Percentiles rank a stretch among this genome's conserved stretches.
Evolutionary conservation across 2,797 vertebrate species (phyloP).

Genomic region (Propithecus perrieri): DNA sequence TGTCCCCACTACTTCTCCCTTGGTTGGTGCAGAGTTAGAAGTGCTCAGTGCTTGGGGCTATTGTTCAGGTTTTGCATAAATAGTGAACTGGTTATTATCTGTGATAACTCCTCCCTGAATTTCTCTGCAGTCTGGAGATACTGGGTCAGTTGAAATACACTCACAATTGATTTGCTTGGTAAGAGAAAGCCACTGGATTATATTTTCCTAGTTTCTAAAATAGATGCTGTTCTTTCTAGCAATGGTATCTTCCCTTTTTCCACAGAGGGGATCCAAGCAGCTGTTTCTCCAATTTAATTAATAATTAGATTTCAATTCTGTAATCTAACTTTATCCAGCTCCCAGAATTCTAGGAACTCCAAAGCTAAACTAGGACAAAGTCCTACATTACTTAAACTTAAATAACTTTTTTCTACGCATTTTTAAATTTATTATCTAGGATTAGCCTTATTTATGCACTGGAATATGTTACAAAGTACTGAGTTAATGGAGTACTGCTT

Average conservation of each 20-base stretch:
- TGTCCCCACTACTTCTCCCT: not conserved
- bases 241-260: not conserved
- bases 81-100: not conserved
- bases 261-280: not conserved
- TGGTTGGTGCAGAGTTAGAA: not conserved
- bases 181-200: not conserved
- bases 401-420: not conserved
- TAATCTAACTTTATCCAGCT: not conserved
- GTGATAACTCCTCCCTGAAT: not conserved
- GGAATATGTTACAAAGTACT: not conserved
- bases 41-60: not conserved
- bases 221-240: not conserved
- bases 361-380: not conserved
- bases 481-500: not conserved
- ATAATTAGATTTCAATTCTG: slow-evolving; percentile 10
- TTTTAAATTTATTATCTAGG: not conserved
- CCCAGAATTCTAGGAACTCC: not conserved
- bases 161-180: not conserved
- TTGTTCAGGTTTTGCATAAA: not conserved
- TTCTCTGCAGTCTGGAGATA: not conserved
- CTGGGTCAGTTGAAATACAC: not conserved
- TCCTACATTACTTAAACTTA: not conserved
- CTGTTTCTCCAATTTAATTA: not conserved
- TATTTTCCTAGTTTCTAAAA: not conserved
- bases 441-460: not conserved